A percentile compares a stretch with the other conserved stretches of the same genome.
These are phyloP conservation scores for Sisor rabdophorus DNA, from an alignment of 2,113 vertebrate genomes.

Conservation along the genomic window DNA sequence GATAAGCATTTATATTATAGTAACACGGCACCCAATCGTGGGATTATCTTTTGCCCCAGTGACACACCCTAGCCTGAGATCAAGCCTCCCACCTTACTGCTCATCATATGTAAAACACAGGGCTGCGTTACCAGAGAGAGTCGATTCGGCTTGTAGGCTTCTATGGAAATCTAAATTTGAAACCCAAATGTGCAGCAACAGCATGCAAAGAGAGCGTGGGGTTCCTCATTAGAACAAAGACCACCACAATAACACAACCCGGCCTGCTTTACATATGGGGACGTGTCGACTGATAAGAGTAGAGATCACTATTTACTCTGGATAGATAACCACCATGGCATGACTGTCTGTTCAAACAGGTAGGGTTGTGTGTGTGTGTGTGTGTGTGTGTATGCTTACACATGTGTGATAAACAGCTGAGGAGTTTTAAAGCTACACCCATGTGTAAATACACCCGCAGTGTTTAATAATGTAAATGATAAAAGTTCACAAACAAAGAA, in stretches of 20 bases:
- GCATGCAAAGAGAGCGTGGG: conserved; percentile 47
- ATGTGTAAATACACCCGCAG: conserved; percentile 13
- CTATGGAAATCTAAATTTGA: conserved; percentile 52
- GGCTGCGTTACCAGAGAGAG: conserved; percentile 15
- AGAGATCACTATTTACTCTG: conserved; percentile 10
- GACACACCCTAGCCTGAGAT: not conserved
- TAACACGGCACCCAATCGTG: too few relatives aligned
- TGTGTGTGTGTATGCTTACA: not conserved
- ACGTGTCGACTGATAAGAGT: conserved; percentile 5
- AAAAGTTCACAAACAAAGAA: not conserved
- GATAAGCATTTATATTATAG: not conserved
- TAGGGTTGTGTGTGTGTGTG: not conserved
- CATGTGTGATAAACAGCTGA: not conserved
- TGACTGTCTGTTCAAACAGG: conserved; percentile 26
- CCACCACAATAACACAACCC: conserved; percentile 37
- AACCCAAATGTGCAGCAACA: conserved; percentile 47
- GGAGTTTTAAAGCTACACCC: not conserved
- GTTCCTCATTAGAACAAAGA: conserved; percentile 42
- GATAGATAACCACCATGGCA: conserved; percentile 17
- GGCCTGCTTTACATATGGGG: conserved; percentile 15
- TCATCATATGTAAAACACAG: conserved; percentile 13
- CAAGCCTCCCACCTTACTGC: conserved; percentile 9
- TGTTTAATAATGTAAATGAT: conserved; percentile 7
- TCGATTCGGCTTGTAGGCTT: conserved; percentile 26
- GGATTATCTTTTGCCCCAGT: not conserved